phyloP scores from a whole-genome alignment of 2,888 invertebrate genomes.

The Parnassius apollo region DNA sequence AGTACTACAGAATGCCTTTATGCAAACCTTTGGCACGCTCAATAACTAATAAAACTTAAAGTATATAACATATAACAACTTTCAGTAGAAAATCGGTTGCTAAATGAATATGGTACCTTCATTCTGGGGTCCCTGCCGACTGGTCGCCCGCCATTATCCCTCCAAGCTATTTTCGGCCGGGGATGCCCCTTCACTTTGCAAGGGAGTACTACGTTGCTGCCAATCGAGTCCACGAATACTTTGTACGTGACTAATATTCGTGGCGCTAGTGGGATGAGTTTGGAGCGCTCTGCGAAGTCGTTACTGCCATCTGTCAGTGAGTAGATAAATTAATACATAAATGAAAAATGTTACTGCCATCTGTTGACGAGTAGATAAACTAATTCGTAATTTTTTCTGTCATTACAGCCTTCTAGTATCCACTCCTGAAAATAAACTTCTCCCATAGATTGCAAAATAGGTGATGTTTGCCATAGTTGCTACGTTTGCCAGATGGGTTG shows the following conservation, averaged over 20 bases:
- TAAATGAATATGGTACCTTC: constrained; percentile 56
- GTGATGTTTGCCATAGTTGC: too few relatives aligned
- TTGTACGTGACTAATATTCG: constrained; percentile 79
- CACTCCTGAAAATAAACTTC: too few relatives aligned
- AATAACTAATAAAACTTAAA: too few relatives aligned
- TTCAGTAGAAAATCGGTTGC: too few relatives aligned
- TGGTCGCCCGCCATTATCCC: constrained; percentile 78
- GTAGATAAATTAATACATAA: constrained; percentile 22
- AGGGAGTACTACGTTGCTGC: constrained; percentile 84
- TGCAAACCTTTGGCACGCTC: too few relatives aligned
- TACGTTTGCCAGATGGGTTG: too few relatives aligned
- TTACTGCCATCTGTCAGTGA: constrained; percentile 51
- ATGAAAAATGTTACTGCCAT: constrained; percentile 50
- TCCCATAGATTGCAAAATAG: too few relatives aligned
- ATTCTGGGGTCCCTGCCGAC: constrained; percentile 77
- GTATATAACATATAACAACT: too few relatives aligned
- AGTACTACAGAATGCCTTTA: too few relatives aligned
- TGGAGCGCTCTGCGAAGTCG: constrained; percentile 59
- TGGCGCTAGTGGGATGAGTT: constrained; percentile 70
- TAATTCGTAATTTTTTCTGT: too few relatives aligned
- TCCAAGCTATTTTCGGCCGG: constrained; percentile 83
- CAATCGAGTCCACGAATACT: constrained; percentile 81
- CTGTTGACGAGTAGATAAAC: constrained; percentile 40
- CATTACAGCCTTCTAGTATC: too few relatives aligned
- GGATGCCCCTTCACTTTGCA: constrained; percentile 86